Evolutionary conservation across 2,113 vertebrate genomes (phyloP).

Genomic region (Myrmophylax atrothorax): DNA sequence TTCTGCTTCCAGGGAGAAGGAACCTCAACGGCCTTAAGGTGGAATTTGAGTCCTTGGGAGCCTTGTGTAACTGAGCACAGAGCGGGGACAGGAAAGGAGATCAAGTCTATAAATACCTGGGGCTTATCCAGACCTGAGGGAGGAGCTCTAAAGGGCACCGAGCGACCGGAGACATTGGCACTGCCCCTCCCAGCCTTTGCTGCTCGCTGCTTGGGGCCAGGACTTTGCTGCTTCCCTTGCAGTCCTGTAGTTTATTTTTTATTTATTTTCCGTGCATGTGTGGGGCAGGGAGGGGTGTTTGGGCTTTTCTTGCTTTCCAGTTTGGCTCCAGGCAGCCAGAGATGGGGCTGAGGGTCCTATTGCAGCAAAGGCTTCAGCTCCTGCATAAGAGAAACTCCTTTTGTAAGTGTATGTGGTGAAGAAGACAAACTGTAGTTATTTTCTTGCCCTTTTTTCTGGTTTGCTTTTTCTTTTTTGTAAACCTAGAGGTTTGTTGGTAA

Average conservation of each 20-base stretch:
- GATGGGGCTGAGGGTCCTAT: background rate
- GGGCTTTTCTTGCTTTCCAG: background rate
- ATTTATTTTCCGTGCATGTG: background rate
- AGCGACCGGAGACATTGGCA: background rate
- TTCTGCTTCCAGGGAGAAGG: background rate
- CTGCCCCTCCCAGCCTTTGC: background rate
- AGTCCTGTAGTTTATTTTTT: background rate
- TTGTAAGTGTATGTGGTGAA: background rate
- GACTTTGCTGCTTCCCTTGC: background rate
- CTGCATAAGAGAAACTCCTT: background rate
- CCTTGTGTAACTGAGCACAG: background rate
- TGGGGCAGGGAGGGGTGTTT: background rate
- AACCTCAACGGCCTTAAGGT: background rate
- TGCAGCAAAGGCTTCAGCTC: background rate
- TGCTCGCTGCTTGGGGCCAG: background rate
- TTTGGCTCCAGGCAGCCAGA: background rate
- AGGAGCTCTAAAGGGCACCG: background rate
- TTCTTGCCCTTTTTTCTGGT: background rate
- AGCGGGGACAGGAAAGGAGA: conserved; percentile 13
- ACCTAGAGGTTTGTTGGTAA: background rate
- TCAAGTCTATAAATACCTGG: conserved; percentile 40
- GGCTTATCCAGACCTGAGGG: background rate
- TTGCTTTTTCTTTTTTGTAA: background rate
- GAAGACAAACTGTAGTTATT: background rate
- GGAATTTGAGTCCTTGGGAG: background rate